phyloP scores from a whole-genome alignment of 2,797 vertebrate species.

The Nyctibius grandis region DNA sequence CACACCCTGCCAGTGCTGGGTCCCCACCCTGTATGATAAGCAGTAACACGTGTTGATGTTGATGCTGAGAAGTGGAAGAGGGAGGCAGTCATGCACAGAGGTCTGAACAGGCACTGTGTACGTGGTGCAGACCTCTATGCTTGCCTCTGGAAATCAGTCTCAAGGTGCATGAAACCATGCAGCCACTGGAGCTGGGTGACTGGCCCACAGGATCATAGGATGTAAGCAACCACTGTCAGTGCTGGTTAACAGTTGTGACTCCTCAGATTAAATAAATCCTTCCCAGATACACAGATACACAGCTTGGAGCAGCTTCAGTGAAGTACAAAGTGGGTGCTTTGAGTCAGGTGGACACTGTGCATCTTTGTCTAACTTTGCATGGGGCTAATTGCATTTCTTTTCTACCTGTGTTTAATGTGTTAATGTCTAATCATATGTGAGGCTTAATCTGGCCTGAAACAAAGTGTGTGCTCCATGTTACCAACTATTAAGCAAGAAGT shows the following conservation, averaged over 20 bases:
- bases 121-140: accelerated
- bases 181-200: not conserved
- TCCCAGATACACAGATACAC: not conserved
- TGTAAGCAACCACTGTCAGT: accelerated
- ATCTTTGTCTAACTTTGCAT: not conserved
- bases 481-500: not conserved
- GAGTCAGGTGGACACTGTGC: not conserved
- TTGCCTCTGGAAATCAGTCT: not conserved
- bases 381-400: not conserved
- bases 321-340: not conserved
- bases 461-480: not conserved
- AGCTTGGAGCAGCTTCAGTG: not conserved
- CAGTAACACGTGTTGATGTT: not conserved
- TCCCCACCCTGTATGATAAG: not conserved
- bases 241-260: accelerated
- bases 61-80: not conserved
- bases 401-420: not conserved
- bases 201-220: accelerated
- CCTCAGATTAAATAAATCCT: not conserved
- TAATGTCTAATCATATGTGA: not conserved
- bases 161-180: not conserved
- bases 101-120: accelerated
- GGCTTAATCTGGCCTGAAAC: not conserved
- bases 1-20: not conserved
- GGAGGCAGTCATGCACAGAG: accelerated